Evolutionary conservation across 2,888 invertebrate species (phyloP), one percentile per base, ranked within the genome.

Genomic region (Heteropelma amictum): DNA sequence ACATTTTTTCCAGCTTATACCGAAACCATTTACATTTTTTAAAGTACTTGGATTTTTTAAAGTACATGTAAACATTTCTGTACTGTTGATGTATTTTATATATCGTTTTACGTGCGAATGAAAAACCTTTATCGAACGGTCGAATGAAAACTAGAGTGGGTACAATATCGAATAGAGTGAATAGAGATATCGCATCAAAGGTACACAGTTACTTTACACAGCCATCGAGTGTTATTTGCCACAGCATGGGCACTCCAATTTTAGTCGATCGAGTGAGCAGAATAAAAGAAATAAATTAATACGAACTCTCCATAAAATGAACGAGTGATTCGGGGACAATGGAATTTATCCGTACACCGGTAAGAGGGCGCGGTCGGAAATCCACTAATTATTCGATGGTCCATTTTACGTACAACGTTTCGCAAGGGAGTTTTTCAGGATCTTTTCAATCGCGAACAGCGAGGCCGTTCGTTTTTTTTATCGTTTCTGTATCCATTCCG

Each of bases 331-430:
- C 38, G 5, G 42, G 7, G 21, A 26, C 19, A 1, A n/a, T 26
- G 49, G 30, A 54, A 64, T 73, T 68, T 63, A 68, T 60, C 51
- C 38, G 51, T 21, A 3, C 45, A 6, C 38, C 1, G 12, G 42
- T 51, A 17, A 47, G 42, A 60, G 73, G 69, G 69, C 45, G 69
- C 58, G 73, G 69, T 74, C 63, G 69, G 58, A 64, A 74, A 60
- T 74, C 35, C 53, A 14, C 58, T 45, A 53, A 58, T 38, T 53
- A 68, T 64, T 64, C 7, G 58, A 69, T 56, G 47, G 33, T 54
- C 54, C 38, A 67, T 67, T 61, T 6, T 14, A 30, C 14, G 30
- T 8, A 12, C 3, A 8, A 5, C 28, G 19, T 30, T 65, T 14
- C 30, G 7, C 17, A 45, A 45, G 10, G 23, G 0, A 2, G 19